phyloP scores from a whole-genome alignment of 2,888 invertebrate genomes.

The Dendrolimus houi region DNA sequence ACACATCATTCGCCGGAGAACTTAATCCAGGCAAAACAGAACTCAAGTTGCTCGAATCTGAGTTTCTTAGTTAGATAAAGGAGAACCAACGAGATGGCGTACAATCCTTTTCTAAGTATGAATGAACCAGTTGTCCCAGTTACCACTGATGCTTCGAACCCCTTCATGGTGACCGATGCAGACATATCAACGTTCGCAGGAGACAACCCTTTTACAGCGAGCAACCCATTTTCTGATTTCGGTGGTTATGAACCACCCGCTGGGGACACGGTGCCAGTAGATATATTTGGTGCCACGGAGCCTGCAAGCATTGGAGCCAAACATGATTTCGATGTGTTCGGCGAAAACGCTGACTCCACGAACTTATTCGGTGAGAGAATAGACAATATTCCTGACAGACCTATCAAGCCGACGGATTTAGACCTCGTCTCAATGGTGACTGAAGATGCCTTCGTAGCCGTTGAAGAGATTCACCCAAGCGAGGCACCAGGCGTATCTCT shows the following conservation, averaged over 20 bases:
- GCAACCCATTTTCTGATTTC: constrained; percentile 82
- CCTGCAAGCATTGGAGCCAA: constrained; percentile 48
- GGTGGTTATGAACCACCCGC: constrained; percentile 52
- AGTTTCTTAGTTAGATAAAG: constrained; percentile 63
- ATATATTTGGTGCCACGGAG: constrained; percentile 57
- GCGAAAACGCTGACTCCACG: neutral
- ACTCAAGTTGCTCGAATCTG: constrained; percentile 85
- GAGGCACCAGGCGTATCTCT: constrained; percentile 77
- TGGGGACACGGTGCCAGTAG: constrained; percentile 55
- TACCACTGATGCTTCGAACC: constrained; percentile 77
- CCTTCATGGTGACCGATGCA: constrained; percentile 78
- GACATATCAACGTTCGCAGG: constrained; percentile 36
- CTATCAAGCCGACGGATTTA: constrained; percentile 55
- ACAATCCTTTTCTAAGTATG: constrained; percentile 87
- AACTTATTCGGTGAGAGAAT: neutral
- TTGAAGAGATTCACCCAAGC: constrained; percentile 23
- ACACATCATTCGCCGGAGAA: constrained; percentile 86
- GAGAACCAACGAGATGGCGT: constrained; percentile 73
- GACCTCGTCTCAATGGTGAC: constrained; percentile 45
- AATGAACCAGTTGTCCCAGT: constrained; percentile 77
- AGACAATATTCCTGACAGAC: constrained; percentile 17
- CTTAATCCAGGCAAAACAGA: constrained; percentile 87
- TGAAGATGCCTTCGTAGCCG: constrained; percentile 27
- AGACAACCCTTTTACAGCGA: constrained; percentile 85
- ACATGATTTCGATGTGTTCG: constrained; percentile 34